Conservation (phyloP, 2,113 vertebrate species). For the Bubo bubo region DNA sequence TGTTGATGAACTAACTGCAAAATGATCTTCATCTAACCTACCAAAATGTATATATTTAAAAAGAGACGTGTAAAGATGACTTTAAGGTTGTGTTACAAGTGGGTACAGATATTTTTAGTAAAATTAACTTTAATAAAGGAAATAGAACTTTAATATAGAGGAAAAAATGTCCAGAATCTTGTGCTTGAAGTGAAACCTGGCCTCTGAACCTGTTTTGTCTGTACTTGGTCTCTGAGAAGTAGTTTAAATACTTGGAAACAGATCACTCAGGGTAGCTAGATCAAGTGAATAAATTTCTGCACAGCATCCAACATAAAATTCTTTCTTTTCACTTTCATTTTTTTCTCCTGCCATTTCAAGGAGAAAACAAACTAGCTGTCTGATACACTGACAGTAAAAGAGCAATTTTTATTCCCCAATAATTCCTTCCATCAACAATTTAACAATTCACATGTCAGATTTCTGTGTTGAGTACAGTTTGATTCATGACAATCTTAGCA, state of each 20-base stretch:
- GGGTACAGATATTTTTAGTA: neutral
- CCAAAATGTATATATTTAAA: neutral
- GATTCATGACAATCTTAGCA: neutral
- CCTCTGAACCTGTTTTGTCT: slow-evolving; percentile 8
- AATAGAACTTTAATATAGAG: neutral
- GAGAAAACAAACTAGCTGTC: neutral
- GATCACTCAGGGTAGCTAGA: neutral
- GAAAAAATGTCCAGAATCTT: neutral
- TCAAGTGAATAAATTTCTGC: neutral
- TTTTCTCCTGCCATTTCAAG: neutral
- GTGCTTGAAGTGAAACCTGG: neutral
- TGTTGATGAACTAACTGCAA: neutral
- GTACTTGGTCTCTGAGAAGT: slow-evolving; percentile 1
- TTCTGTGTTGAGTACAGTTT: neutral
- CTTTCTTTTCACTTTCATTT: neutral
- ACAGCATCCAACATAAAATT: neutral
- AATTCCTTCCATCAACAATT: neutral
- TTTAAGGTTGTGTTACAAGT: neutral
- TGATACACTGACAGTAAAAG: neutral
- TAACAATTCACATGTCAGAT: neutral
- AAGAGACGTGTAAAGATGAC: neutral
- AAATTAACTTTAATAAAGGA: neutral
- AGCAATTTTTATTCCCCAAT: neutral
- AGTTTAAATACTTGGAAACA: slow-evolving; percentile 34
- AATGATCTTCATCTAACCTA: neutral